Evolutionary conservation across 2,888 invertebrate species (phyloP).

Genomic region (Eulithis prunata): DNA sequence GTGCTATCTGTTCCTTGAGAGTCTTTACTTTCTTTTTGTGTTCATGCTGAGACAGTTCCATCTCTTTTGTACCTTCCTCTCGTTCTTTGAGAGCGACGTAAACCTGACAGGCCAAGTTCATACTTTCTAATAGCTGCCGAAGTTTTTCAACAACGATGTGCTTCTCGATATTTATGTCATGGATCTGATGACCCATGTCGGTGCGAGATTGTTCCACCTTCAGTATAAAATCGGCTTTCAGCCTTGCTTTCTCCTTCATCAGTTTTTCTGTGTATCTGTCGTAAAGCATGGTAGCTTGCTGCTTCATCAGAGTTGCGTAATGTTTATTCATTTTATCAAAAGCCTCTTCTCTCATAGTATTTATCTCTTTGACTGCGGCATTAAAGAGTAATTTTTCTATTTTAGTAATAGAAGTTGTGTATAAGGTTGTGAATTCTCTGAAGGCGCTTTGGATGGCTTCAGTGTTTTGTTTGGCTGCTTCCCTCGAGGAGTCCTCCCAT

Average conservation of each 20-base stretch:
- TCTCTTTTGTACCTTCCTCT: constrained; percentile 62
- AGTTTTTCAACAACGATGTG: constrained; percentile 68
- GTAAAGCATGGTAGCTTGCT: constrained; percentile 64
- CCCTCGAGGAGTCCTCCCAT: constrained; percentile 51
- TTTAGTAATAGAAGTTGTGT: constrained; percentile 58
- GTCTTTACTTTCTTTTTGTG: constrained; percentile 61
- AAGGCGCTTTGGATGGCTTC: constrained; percentile 57
- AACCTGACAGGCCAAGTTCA: constrained; percentile 74
- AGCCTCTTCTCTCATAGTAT: constrained; percentile 51
- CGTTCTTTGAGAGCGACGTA: constrained; percentile 76
- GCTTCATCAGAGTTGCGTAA: constrained; percentile 55
- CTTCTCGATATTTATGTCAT: constrained; percentile 71
- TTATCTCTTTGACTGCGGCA: constrained; percentile 60
- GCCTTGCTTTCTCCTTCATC: constrained; percentile 51
- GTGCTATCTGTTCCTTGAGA: constrained; percentile 54
- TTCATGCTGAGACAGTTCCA: constrained; percentile 52
- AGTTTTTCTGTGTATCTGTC: constrained; percentile 60
- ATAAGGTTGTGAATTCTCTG: constrained; percentile 60
- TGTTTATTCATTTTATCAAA: constrained; percentile 57
- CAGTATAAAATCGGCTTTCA: constrained; percentile 60
- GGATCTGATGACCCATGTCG: constrained; percentile 51
- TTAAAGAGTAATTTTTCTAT: constrained; percentile 63
- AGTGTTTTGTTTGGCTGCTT: constrained; percentile 56
- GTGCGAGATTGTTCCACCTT: constrained; percentile 52
- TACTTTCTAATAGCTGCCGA: constrained; percentile 62